Conservation (phyloP, 2,113 vertebrate genomes). For the Zapornia atra region DNA sequence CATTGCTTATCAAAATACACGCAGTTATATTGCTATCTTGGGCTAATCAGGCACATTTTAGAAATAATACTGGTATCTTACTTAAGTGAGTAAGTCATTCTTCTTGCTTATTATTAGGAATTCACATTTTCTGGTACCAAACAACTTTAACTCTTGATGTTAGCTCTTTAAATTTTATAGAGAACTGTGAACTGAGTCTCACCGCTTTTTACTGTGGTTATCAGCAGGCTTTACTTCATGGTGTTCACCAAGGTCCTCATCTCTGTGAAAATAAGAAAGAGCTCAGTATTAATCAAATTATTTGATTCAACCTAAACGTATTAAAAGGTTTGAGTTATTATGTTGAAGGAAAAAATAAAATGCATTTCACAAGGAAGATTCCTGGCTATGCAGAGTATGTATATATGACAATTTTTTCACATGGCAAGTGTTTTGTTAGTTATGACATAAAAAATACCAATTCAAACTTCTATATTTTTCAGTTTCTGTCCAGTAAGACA, state of each 20-base stretch:
- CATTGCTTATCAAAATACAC: background rate
- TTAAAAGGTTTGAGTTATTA: background rate
- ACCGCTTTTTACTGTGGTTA: constrained; percentile 31
- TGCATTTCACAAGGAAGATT: background rate
- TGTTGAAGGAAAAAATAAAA: background rate
- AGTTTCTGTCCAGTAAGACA: background rate
- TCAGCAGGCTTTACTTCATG: background rate
- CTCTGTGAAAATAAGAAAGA: constrained; percentile 37
- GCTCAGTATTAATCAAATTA: background rate
- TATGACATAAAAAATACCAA: background rate
- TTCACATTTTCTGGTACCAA: background rate
- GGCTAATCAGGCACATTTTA: background rate
- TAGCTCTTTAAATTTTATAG: background rate
- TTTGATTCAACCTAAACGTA: background rate
- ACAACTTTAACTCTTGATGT: background rate
- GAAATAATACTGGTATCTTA: background rate
- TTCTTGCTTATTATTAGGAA: background rate
- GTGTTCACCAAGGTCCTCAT: background rate
- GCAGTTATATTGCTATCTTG: background rate
- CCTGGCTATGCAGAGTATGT: background rate
- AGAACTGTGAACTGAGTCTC: background rate
- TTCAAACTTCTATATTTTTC: background rate
- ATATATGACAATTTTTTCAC: background rate
- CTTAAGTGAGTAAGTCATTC: background rate
- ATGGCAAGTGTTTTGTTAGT: background rate